Evolutionary conservation across 2,113 vertebrate species (phyloP).

Genomic region (Aptenodytes forsteri): DNA sequence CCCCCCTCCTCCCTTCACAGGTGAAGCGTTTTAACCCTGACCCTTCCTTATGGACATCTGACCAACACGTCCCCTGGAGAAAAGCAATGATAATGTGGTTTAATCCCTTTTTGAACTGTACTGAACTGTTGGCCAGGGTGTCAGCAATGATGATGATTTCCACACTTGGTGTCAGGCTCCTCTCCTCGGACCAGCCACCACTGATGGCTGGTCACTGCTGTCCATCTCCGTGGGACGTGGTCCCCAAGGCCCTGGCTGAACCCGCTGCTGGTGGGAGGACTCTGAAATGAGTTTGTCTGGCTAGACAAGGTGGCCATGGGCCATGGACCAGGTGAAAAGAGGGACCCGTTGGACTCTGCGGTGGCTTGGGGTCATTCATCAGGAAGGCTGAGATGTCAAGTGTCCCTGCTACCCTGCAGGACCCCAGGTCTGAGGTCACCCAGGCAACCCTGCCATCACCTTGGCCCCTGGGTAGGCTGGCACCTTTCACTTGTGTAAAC

Average conservation of each 20-base stretch:
- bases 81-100: background rate
- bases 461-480: background rate
- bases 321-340: background rate
- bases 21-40: background rate
- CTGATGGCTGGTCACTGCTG: background rate
- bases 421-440: background rate
- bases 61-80: background rate
- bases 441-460: background rate
- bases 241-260: background rate
- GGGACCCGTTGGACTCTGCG: accelerated
- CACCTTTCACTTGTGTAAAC: background rate
- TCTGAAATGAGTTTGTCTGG: background rate
- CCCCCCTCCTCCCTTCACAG: accelerated
- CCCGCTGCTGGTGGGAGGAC: background rate
- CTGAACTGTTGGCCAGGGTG: background rate
- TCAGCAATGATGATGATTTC: background rate
- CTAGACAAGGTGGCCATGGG: background rate
- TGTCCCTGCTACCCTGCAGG: background rate
- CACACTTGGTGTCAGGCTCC: background rate
- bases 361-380: background rate
- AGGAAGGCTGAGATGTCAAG: background rate
- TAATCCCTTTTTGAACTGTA: background rate
- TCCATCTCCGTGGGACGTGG: background rate
- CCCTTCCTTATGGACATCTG: background rate
- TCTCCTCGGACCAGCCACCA: accelerated